A percentile compares a stretch with the other conserved stretches of the same genome.
Conservation (phyloP, 2,888 invertebrate genomes). For the Congeria kusceri region DNA sequence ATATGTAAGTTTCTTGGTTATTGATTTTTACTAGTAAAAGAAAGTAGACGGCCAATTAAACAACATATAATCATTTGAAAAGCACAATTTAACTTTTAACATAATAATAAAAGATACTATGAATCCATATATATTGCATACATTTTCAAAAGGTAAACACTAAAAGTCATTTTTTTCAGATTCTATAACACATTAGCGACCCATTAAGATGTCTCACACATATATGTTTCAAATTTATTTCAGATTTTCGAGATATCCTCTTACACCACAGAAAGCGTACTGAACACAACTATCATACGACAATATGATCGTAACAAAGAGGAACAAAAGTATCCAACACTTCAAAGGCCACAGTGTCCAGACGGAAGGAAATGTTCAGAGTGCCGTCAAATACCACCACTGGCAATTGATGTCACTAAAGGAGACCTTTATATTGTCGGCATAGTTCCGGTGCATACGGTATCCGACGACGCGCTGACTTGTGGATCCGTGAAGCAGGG, state of each 20-base stretch:
- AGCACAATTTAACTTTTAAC: too few relatives aligned
- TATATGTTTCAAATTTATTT: too few relatives aligned
- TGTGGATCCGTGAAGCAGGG: constrained; percentile 35
- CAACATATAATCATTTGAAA: too few relatives aligned
- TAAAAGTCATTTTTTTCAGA: too few relatives aligned
- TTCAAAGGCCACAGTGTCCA: constrained; percentile 26
- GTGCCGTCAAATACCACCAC: background rate
- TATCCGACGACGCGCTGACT: constrained; percentile 8
- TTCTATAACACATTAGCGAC: too few relatives aligned
- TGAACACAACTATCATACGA: background rate
- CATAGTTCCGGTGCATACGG: constrained; percentile 21
- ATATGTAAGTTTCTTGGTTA: too few relatives aligned
- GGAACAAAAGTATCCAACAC: constrained; percentile 14
- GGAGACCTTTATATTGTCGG: constrained; percentile 41
- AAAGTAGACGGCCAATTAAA: too few relatives aligned
- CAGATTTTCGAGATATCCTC: constrained; percentile 7
- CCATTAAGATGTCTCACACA: too few relatives aligned
- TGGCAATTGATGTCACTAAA: constrained; percentile 14
- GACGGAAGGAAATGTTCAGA: constrained; percentile 7
- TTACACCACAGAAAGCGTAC: background rate
- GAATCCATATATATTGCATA: too few relatives aligned
- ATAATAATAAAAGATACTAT: too few relatives aligned
- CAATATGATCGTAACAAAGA: background rate
- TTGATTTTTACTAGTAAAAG: too few relatives aligned
- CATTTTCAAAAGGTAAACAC: too few relatives aligned